Conservation (phyloP, 2,113 vertebrate species). For the cat (Felis catus) region F.catus_Fca126_mat1.0 CM031420.1:65187001-65187500, state of each 20-base stretch:
- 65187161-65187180: background rate
- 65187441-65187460: background rate
- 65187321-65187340: background rate
- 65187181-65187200: background rate
- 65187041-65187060: background rate
- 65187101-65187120: background rate
- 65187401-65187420: background rate
- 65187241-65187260: conserved; percentile 50
- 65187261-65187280: conserved; percentile 35
- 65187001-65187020: background rate
- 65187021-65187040: background rate
- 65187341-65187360: conserved; percentile 2
- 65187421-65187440: background rate
- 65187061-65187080: conserved; percentile 25
- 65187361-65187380: background rate
- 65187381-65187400: background rate
- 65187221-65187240: background rate
- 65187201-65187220: background rate
- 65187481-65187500: background rate
- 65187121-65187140: conserved; percentile 12
- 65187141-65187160: conserved; percentile 12
- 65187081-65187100: conserved; percentile 18
- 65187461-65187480: background rate
- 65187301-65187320: background rate
- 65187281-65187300: background rate